Evolutionary conservation across 1,140 invertebrate genomes (phyloP).

Genomic region (Stegodyphus mimosarum): DNA sequence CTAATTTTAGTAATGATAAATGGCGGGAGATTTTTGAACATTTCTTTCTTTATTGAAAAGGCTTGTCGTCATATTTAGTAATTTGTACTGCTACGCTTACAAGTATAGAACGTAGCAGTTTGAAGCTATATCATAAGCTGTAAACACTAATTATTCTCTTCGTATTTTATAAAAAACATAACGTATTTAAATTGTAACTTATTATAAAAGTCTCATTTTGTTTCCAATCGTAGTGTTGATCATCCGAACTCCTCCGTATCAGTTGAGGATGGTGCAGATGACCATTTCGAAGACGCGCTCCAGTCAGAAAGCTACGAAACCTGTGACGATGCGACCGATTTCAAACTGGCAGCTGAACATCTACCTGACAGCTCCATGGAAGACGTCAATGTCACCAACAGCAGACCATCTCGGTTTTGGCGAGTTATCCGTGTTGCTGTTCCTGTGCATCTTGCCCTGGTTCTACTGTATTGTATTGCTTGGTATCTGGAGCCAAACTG

Average conservation of each 20-base stretch:
- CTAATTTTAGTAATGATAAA: no score
- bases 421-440: conserved; percentile 80
- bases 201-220: no score
- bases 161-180: no score
- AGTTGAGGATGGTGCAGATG: conserved; percentile 47
- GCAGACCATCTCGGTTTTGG: conserved; percentile 76
- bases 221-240: not conserved
- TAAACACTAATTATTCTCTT: no score
- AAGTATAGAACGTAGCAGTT: no score
- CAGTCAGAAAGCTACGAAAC: conserved; percentile 2
- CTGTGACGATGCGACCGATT: not conserved
- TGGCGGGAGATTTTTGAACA: no score
- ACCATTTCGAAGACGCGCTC: conserved; percentile 46
- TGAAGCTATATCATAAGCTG: no score
- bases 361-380: not conserved
- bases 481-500: conserved; percentile 82
- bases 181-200: no score
- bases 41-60: no score
- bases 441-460: conserved; percentile 83
- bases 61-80: no score
- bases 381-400: not conserved
- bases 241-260: conserved; percentile 17
- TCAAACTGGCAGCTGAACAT: not conserved
- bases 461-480: conserved; percentile 82
- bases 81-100: no score